Conservation (phyloP, 2,113 vertebrate species). For the Rana temporaria region DNA sequence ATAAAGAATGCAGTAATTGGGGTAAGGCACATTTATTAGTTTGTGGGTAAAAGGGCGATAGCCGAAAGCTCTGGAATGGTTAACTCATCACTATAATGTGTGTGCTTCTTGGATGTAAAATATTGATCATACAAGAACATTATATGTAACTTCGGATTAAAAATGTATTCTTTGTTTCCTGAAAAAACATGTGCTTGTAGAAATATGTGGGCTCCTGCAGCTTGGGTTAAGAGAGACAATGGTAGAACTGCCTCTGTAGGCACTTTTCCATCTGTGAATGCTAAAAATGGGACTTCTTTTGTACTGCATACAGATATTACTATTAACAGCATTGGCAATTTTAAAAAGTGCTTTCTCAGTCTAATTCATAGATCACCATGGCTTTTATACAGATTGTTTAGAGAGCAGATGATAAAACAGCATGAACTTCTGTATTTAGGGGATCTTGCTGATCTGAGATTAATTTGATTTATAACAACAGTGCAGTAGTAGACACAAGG, state of each 20-base stretch:
- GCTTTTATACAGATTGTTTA: conserved; percentile 51
- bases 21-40: no score
- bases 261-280: conserved; percentile 9
- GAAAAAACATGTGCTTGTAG: no score
- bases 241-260: conserved; percentile 12
- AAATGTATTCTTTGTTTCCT: no score
- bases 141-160: no score
- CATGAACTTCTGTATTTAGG: conserved; percentile 66
- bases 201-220: neutral
- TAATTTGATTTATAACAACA: conserved; percentile 67
- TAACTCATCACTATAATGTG: no score
- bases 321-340: conserved; percentile 24
- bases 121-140: no score
- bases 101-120: no score
- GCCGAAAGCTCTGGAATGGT: no score
- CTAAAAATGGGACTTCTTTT: neutral
- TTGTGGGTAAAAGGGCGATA: no score
- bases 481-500: conserved; percentile 61
- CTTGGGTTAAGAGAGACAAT: neutral
- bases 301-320: conserved; percentile 12
- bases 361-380: conserved; percentile 53
- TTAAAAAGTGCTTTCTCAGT: conserved; percentile 46
- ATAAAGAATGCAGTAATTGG: no score
- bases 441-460: conserved; percentile 68
- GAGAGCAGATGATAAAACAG: conserved; percentile 76